phyloP scores from a whole-genome alignment of 1,140 invertebrate species.

The Metaphire vulgaris region DNA sequence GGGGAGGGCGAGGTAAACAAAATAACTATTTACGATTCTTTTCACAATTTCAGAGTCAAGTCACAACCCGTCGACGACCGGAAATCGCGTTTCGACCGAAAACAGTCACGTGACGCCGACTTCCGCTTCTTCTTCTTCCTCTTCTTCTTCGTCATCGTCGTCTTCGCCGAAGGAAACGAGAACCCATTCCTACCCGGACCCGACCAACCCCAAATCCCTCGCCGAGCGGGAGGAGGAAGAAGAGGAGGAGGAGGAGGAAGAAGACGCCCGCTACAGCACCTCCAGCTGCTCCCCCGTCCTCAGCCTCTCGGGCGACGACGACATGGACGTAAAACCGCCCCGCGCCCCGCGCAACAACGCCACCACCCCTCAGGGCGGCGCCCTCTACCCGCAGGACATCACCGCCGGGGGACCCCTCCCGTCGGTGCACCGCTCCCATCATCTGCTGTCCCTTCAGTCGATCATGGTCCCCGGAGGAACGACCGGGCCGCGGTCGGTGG shows the following conservation, averaged over 20 bases:
- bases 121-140: neutral
- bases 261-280: neutral
- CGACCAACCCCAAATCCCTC: neutral
- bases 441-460: neutral
- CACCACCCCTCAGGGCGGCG: neutral
- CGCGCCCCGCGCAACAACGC: neutral
- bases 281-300: neutral
- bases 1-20: too few relatives aligned
- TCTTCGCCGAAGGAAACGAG: neutral
- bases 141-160: neutral
- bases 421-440: neutral
- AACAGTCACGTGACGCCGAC: neutral
- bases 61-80: neutral
- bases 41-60: neutral
- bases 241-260: neutral
- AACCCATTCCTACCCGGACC: neutral
- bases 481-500: too few relatives aligned
- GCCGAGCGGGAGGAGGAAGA: neutral
- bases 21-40: too few relatives aligned
- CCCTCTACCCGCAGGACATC: neutral
- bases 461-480: neutral
- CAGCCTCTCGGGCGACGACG: conserved; percentile 3
- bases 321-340: neutral
- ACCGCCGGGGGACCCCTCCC: neutral
- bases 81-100: neutral